Evolutionary conservation across 2,113 vertebrate species (phyloP), one percentile per base, ranked within the genome.

Genomic region (Ctenomys sociabilis): DNA sequence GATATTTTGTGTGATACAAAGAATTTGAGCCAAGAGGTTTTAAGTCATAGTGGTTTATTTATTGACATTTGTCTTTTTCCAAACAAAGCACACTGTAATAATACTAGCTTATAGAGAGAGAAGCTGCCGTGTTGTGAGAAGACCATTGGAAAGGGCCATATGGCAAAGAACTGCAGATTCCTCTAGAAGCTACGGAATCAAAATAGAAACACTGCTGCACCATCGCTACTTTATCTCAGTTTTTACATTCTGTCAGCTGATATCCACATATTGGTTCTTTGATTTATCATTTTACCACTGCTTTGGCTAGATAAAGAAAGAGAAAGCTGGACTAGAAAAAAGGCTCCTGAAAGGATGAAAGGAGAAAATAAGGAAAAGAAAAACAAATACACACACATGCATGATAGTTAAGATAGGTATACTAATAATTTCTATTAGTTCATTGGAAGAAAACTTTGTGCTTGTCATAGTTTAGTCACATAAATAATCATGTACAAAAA

Each of bases 11-110:
- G 82, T 95, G 86, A 94, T 93, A 90, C 93, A 93, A 85, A 87
- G 43, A 83, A 96, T 90, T 94, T 96, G 75, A 96, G 89, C 73
- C 88, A 94, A 93, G 37, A 82, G 32, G 86, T 95, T 96, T 95
- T 95, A 59, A 84, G 89, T 75, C 95, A 72, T 72, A 21, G 8
- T 95, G 66, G 68, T 95, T 94, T 97, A 93, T 93, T 96, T 96
- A 94, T 91, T 85, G 61, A 92, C 17, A 88, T 83, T 92, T 95
- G 54, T 95, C 64, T 93, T 88, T 95, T 75, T 43, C 37, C 28
- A 94, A 94, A 91, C 21, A 43, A 96, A 32, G 61, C 40, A 89
- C 30, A 63, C 72, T 87, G 26, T 93, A 95, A 91, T 91, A 96
- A 96, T 89, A 37, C n/a, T 84, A 54, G 16, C 43, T 37, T 57